Evolutionary conservation across 2,797 vertebrate genomes (phyloP).

Genomic region (Aselliscus stoliczkanus): DNA sequence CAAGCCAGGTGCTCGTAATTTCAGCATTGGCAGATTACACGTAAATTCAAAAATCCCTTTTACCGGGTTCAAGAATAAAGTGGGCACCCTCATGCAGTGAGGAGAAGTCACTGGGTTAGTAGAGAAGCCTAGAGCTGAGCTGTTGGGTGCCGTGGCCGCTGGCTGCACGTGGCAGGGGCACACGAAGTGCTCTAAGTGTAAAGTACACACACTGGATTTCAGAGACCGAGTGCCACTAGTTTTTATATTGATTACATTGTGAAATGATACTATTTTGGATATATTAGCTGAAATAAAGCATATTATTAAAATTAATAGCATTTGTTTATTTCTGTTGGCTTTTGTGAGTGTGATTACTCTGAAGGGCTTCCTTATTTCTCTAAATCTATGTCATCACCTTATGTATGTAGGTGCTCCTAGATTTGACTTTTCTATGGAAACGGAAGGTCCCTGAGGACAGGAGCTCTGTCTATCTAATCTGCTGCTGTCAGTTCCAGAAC

Average conservation of each 20-base stretch:
- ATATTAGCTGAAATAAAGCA: background rate
- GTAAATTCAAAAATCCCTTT: constrained; percentile 73
- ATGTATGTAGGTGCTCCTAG: background rate
- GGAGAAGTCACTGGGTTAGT: background rate
- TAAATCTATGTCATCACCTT: background rate
- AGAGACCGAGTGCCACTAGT: background rate
- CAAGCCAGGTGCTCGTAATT: constrained; percentile 76
- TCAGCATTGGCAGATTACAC: constrained; percentile 71
- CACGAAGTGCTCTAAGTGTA: fast-evolving
- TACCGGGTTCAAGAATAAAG: constrained; percentile 50
- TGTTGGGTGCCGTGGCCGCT: fast-evolving
- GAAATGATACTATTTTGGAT: background rate
- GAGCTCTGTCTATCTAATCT: background rate
- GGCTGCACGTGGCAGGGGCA: fast-evolving
- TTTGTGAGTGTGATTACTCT: background rate
- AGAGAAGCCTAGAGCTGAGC: too few relatives aligned
- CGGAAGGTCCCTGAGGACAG: background rate
- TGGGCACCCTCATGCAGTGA: background rate
- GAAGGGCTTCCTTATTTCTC: background rate
- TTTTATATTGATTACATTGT: background rate
- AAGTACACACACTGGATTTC: background rate
- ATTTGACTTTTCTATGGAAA: background rate
- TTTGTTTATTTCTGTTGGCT: background rate
- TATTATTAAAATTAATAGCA: background rate
- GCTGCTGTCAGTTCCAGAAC: background rate